A percentile compares a stretch with the other conserved stretches of the same genome.
phyloP scores from a whole-genome alignment of 2,797 vertebrate species.

The Xenops minutus region DNA sequence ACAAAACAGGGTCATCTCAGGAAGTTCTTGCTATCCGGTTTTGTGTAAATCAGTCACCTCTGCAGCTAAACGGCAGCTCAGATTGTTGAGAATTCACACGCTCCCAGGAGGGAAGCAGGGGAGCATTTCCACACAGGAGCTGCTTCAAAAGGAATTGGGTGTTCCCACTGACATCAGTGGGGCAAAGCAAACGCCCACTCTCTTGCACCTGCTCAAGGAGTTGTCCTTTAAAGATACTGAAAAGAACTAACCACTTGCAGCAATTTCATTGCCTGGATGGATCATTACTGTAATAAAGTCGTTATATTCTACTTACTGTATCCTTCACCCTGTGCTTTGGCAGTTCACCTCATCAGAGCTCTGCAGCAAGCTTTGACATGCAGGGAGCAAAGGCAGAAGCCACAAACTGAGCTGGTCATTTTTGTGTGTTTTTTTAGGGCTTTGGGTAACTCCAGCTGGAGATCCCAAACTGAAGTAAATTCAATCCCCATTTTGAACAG shows the following conservation, averaged over 20 bases:
- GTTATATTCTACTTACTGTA: not conserved
- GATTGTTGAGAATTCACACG: constrained; percentile 28
- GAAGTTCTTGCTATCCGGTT: constrained; percentile 39
- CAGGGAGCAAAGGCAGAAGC: not conserved
- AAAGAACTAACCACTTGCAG: not conserved
- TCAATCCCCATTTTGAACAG: not conserved
- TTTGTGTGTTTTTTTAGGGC: not conserved
- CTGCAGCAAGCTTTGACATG: not conserved
- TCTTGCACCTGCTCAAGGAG: constrained; percentile 21
- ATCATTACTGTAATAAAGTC: not conserved
- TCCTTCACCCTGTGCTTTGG: not conserved
- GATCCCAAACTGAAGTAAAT: not conserved
- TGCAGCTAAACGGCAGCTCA: not conserved
- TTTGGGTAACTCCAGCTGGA: not conserved
- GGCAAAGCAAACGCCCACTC: not conserved
- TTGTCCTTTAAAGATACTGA: not conserved
- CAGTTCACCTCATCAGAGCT: not conserved
- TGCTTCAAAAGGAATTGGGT: not conserved
- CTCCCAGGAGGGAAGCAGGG: not conserved
- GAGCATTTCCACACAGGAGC: not conserved
- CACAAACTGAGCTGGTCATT: not conserved
- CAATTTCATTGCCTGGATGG: not conserved
- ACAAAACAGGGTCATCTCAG: constrained; percentile 46
- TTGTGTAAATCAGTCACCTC: constrained; percentile 55
- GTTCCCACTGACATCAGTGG: not conserved